phyloP scores from a whole-genome alignment of 2,888 invertebrate species.

The Suillia variegata region DNA sequence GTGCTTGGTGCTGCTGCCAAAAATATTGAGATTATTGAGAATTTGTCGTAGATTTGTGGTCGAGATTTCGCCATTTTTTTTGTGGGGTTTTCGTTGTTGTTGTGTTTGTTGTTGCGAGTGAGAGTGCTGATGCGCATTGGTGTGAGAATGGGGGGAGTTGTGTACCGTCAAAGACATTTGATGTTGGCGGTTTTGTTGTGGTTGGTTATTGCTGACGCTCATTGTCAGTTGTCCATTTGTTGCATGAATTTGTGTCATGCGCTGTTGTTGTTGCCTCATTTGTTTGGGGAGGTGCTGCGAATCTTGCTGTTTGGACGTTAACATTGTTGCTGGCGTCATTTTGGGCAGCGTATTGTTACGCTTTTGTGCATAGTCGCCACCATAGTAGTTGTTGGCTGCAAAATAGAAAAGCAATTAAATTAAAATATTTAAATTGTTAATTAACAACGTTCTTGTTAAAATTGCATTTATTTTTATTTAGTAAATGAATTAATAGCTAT shows the following conservation, averaged over 20 bases:
- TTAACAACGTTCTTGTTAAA: too few species aligned
- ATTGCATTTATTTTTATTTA: too few species aligned
- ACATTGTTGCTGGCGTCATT: too few species aligned
- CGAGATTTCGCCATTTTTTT: constrained; percentile 56
- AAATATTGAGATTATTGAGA: constrained; percentile 81
- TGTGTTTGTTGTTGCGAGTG: constrained; percentile 22
- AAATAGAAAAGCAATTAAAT: too few species aligned
- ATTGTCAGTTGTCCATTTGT: constrained; percentile 23
- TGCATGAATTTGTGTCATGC: constrained; percentile 23
- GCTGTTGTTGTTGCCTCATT: too few species aligned
- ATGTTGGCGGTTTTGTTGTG: constrained; percentile 29
- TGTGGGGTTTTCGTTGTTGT: constrained; percentile 42
- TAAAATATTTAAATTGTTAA: too few species aligned
- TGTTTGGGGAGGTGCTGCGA: too few species aligned
- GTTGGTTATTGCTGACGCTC: constrained; percentile 43
- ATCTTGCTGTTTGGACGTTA: constrained; percentile 42
- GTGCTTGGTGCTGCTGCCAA: constrained; percentile 61
- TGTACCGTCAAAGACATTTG: too few species aligned
- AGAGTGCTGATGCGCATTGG: constrained; percentile 25
- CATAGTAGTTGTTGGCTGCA: constrained; percentile 32
- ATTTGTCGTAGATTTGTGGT: constrained; percentile 75
- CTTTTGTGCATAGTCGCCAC: constrained; percentile 40
- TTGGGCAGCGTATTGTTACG: constrained; percentile 53
- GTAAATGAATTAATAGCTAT: too few species aligned
- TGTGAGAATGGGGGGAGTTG: constrained; percentile 26